Evolutionary conservation across 2,797 vertebrate species (phyloP).

Genomic region (Columba guinea): DNA sequence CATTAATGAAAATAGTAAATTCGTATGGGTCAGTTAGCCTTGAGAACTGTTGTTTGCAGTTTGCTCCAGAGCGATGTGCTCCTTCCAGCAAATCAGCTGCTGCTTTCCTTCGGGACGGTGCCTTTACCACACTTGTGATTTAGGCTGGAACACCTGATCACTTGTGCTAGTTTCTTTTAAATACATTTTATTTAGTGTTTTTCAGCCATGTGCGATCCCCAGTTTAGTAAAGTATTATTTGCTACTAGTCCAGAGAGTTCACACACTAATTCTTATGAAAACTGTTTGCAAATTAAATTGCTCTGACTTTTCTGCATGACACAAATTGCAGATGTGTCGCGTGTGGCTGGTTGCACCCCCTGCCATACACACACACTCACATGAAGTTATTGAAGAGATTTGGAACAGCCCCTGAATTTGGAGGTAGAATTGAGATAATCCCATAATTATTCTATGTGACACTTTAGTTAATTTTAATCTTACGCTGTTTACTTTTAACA

Average conservation of each 20-base stretch:
- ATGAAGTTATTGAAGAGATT: background rate
- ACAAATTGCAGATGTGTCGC: background rate
- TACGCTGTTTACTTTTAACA: background rate
- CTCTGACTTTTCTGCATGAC: background rate
- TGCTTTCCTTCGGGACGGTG: background rate
- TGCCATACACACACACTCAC: too few relatives aligned
- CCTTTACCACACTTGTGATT: background rate
- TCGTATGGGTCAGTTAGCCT: background rate
- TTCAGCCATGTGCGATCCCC: background rate
- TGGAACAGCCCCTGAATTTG: background rate
- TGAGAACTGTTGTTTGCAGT: background rate
- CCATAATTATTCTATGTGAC: background rate
- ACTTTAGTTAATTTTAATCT: background rate
- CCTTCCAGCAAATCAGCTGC: background rate
- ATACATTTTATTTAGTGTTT: background rate
- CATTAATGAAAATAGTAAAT: background rate
- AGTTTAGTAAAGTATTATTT: background rate
- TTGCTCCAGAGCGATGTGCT: background rate
- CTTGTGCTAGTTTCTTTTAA: background rate
- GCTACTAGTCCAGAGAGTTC: background rate
- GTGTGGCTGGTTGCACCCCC: background rate
- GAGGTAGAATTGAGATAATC: background rate
- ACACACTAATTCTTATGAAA: background rate
- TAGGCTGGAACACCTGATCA: background rate
- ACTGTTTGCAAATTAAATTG: background rate